Percentiles rank a stretch among this genome's conserved stretches.
phyloP scores from a whole-genome alignment of 1,140 invertebrate genomes.

The Platyscapa corneri region DNA sequence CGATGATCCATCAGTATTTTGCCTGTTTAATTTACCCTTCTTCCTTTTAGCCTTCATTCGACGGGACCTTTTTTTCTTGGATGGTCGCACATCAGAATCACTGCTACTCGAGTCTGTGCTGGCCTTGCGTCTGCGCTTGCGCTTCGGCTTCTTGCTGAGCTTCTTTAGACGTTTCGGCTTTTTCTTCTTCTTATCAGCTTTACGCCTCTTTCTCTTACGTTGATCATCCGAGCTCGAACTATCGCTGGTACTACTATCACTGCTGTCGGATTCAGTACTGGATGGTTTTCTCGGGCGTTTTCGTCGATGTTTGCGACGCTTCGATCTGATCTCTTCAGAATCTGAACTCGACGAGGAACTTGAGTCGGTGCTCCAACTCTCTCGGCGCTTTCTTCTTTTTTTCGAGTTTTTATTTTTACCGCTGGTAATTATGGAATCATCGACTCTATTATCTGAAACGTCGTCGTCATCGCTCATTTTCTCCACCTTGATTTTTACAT shows the following conservation, averaged over 20 bases:
- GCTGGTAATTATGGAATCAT: background rate
- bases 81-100: constrained; percentile 58
- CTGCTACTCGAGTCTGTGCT: constrained; percentile 65
- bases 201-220: constrained; percentile 62
- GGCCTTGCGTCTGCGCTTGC: constrained; percentile 49
- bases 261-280: constrained; percentile 62
- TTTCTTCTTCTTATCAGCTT: constrained; percentile 59
- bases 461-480: constrained; percentile 62
- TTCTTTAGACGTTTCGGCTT: constrained; percentile 59
- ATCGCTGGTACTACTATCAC: constrained; percentile 59
- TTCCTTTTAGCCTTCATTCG: constrained; percentile 55
- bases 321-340: constrained; percentile 59
- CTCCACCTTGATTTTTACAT: constrained; percentile 66
- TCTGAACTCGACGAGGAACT: constrained; percentile 64
- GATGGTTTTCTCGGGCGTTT: constrained; percentile 57
- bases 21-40: constrained; percentile 50
- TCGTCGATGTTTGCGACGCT: constrained; percentile 54
- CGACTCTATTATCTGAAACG: constrained; percentile 28
- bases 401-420: constrained; percentile 51
- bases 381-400: constrained; percentile 57
- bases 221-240: constrained; percentile 54
- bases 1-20: background rate
- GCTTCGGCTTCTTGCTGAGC: constrained; percentile 50
- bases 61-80: constrained; percentile 37
- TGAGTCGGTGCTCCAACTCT: constrained; percentile 63